These are phyloP conservation scores for Procambarus virginalis DNA, from an alignment of 1,140 invertebrate species.

Conservation along the genomic window DNA sequence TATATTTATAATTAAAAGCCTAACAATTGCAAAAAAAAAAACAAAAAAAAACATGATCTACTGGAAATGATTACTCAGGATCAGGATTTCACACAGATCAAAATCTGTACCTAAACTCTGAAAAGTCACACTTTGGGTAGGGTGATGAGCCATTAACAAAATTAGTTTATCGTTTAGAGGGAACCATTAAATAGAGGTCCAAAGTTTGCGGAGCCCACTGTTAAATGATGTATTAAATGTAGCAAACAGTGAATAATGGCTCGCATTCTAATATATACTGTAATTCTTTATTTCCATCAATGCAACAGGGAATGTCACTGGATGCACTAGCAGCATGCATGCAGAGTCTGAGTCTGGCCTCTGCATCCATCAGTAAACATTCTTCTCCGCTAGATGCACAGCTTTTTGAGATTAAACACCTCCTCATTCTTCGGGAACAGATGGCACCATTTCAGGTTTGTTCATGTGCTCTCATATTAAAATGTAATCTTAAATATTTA, in stretches of 20 bases:
- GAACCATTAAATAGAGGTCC: too few relatives aligned
- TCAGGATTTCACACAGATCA: too few relatives aligned
- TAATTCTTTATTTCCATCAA: neutral
- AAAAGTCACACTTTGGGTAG: too few relatives aligned
- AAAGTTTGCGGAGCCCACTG: too few relatives aligned
- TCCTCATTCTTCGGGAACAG: constrained; percentile 96
- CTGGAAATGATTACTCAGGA: too few relatives aligned
- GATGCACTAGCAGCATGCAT: constrained; percentile 95
- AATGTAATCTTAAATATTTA: neutral
- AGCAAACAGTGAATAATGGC: neutral
- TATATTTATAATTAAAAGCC: too few relatives aligned
- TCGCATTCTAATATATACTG: neutral
- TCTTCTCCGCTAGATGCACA: constrained; percentile 85
- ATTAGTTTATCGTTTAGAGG: too few relatives aligned
- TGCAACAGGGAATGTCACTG: constrained; percentile 80
- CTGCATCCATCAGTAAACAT: constrained; percentile 74
- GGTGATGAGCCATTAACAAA: too few relatives aligned
- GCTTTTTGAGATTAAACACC: constrained; percentile 97
- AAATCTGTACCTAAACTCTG: too few relatives aligned
- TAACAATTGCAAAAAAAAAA: too few relatives aligned
- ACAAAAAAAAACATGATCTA: too few relatives aligned
- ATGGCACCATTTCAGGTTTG: constrained; percentile 99
- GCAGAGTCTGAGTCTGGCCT: constrained; percentile 87
- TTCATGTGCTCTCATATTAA: constrained; percentile 71
- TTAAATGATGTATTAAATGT: neutral